phyloP scores from a whole-genome alignment of 2,888 invertebrate genomes.

The Desoria tigrina region DNA sequence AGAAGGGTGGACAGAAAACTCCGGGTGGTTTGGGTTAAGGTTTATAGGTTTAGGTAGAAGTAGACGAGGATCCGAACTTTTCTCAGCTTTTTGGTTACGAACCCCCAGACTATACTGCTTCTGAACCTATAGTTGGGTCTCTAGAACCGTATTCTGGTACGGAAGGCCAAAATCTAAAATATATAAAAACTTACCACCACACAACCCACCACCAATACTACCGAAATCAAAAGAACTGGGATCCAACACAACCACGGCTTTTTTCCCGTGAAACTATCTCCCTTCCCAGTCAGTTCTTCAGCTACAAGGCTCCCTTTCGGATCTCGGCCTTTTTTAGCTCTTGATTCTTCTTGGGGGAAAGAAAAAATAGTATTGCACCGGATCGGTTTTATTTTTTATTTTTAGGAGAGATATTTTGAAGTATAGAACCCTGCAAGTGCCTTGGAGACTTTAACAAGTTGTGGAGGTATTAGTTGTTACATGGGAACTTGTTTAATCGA shows the following conservation, averaged over 20 bases:
- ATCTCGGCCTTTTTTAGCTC: background rate
- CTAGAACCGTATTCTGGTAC: too few species aligned
- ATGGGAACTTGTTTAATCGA: too few species aligned
- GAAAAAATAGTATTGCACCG: background rate
- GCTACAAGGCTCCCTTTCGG: background rate
- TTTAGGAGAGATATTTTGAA: too few species aligned
- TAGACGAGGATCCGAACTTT: too few species aligned
- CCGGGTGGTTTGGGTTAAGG: conserved; percentile 9
- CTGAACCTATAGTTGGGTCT: too few species aligned
- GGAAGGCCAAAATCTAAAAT: background rate
- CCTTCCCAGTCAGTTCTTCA: background rate
- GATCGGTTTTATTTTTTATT: too few species aligned
- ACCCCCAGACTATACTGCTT: background rate
- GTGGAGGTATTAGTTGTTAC: too few species aligned
- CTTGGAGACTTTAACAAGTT: too few species aligned
- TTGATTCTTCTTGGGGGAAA: background rate
- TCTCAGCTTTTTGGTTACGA: conserved; percentile 8
- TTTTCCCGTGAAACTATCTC: conserved; percentile 2
- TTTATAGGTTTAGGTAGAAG: too few species aligned
- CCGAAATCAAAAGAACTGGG: background rate
- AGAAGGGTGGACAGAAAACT: conserved; percentile 5
- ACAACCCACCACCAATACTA: conserved; percentile 3
- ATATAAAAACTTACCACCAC: conserved; percentile 10
- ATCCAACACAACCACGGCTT: conserved; percentile 1
- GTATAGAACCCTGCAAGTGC: too few species aligned